Evolutionary conservation across 1,140 invertebrate species (phyloP).

Genomic region (Radopholus similis): DNA sequence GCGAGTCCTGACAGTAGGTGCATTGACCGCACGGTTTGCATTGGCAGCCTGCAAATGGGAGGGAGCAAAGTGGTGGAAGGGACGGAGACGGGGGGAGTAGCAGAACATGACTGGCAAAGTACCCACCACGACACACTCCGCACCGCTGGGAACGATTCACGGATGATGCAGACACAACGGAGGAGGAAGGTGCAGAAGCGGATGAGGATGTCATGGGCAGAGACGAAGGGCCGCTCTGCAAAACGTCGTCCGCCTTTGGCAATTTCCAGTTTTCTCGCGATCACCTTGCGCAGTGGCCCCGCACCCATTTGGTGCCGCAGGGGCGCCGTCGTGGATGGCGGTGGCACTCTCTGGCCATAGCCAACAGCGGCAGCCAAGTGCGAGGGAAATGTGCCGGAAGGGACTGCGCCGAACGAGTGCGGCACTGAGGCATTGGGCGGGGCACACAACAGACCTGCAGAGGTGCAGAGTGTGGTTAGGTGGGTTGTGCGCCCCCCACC

Average conservation of each 20-base stretch:
- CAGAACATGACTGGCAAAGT: too few species aligned
- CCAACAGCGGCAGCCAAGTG: too few species aligned
- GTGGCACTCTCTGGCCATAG: too few species aligned
- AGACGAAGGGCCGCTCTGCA: background rate
- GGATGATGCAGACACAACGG: background rate
- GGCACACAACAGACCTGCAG: background rate
- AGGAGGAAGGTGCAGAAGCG: slow-evolving; percentile 9
- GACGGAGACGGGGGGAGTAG: background rate
- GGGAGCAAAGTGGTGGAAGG: background rate
- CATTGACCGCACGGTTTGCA: slow-evolving; percentile 40
- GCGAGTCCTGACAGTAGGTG: slow-evolving; percentile 58
- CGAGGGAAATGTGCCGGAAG: background rate
- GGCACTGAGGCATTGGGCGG: background rate
- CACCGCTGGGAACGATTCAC: slow-evolving; percentile 34
- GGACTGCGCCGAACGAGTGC: background rate
- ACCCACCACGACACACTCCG: slow-evolving; percentile 23
- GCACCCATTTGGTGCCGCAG: too few species aligned
- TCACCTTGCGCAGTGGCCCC: too few species aligned
- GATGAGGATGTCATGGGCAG: background rate
- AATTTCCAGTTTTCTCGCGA: too few species aligned
- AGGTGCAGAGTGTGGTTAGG: background rate
- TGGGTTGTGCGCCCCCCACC: background rate
- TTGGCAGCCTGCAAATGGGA: slow-evolving; percentile 16
- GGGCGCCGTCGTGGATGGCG: too few species aligned
- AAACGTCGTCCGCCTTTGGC: too few species aligned